Percentiles rank a stretch among this genome's conserved stretches.
Conservation (phyloP, 2,888 invertebrate species). For the Thereva nobilitata region DNA sequence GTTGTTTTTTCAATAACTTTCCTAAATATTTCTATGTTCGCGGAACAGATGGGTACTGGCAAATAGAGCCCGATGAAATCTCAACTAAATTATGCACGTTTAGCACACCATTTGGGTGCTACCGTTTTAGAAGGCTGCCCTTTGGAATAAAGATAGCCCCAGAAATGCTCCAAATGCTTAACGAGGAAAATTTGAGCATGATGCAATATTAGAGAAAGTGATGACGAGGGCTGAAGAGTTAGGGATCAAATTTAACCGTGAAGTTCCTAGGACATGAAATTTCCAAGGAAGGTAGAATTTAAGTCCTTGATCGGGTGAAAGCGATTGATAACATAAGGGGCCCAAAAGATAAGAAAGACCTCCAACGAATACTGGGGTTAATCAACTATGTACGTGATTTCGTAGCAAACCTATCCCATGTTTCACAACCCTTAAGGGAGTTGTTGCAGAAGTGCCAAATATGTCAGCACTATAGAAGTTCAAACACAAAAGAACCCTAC, state of each 20-base stretch:
- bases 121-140: not conserved
- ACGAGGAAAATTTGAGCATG: conserved; percentile 39
- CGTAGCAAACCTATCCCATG: conserved; percentile 42
- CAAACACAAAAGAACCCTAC: too few relatives aligned
- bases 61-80: conserved; percentile 36
- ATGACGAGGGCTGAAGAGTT: conserved; percentile 2
- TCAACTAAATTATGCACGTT: conserved; percentile 44
- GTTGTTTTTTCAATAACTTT: too few relatives aligned
- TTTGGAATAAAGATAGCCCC: conserved; percentile 25
- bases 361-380: conserved; percentile 43
- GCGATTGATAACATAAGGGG: too few relatives aligned
- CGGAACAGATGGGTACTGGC: conserved; percentile 41
- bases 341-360: conserved; percentile 42
- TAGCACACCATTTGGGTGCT: conserved; percentile 42
- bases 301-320: too few relatives aligned
- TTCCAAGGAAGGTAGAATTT: too few relatives aligned
- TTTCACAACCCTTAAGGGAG: conserved; percentile 31
- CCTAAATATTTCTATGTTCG: too few relatives aligned
- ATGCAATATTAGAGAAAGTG: conserved; percentile 5
- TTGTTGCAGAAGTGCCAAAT: conserved; percentile 35
- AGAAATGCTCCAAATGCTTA: conserved; percentile 41
- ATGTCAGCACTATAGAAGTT: too few relatives aligned
- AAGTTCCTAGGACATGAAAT: too few relatives aligned
- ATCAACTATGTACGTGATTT: conserved; percentile 43
- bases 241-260: conserved; percentile 15